phyloP scores from a whole-genome alignment of 2,888 invertebrate genomes.

The Synergus laeviventris region DNA sequence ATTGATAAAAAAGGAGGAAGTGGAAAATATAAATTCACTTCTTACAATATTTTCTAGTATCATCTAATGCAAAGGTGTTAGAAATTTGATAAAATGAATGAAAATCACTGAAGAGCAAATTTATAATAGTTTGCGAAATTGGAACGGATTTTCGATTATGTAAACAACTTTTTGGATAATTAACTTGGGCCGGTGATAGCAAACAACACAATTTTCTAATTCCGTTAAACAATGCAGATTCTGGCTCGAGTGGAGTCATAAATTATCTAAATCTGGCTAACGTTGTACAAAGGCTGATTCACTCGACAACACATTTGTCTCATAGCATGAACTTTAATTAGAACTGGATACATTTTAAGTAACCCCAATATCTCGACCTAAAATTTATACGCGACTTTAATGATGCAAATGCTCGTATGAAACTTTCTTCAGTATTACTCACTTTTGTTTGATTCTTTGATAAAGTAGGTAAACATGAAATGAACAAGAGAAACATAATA shows the following conservation, averaged over 20 bases:
- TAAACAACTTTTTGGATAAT: constrained; percentile 29
- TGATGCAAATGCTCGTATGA: too few species aligned
- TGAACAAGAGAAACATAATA: background rate
- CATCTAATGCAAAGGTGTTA: background rate
- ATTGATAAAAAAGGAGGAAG: background rate
- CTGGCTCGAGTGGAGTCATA: constrained; percentile 10
- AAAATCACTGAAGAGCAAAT: background rate
- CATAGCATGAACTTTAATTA: constrained; percentile 34
- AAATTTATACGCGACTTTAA: background rate
- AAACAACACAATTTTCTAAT: constrained; percentile 30
- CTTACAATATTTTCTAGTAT: background rate
- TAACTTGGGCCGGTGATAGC: background rate
- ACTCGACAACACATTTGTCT: constrained; percentile 19
- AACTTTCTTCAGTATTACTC: too few species aligned
- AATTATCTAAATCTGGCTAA: constrained; percentile 29
- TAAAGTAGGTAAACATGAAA: background rate
- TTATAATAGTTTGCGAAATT: constrained; percentile 14
- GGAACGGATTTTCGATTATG: constrained; percentile 14
- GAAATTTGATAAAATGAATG: background rate
- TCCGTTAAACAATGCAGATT: constrained; percentile 32
- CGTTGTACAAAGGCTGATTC: constrained; percentile 26
- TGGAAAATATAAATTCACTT: background rate
- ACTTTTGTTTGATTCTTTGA: background rate
- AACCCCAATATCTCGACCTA: background rate
- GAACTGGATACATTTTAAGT: constrained; percentile 4